Evolutionary conservation across 2,113 vertebrate species (phyloP).

Genomic region (Regulus satrapa): DNA sequence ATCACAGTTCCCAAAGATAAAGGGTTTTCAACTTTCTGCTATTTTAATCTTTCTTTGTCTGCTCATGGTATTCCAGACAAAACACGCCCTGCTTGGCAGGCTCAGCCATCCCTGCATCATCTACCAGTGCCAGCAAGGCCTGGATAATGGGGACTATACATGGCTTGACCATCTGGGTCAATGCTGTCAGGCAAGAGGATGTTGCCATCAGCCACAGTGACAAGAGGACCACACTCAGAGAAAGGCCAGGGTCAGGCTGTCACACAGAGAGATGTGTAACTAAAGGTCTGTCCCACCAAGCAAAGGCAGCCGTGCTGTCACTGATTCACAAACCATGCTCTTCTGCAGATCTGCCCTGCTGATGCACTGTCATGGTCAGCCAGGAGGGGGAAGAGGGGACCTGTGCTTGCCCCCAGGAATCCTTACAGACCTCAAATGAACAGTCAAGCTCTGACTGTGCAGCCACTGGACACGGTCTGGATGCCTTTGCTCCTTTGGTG

Average conservation of each 20-base stretch:
- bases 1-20: background rate
- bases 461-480: fast-evolving
- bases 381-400: background rate
- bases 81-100: conserved; percentile 4
- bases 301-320: fast-evolving
- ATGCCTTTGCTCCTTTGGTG: background rate
- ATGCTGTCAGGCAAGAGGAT: background rate
- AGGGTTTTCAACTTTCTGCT: background rate
- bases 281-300: background rate
- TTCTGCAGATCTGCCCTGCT: background rate
- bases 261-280: background rate
- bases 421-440: background rate
- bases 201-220: background rate
- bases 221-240: background rate
- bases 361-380: background rate
- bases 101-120: background rate
- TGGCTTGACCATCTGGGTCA: background rate
- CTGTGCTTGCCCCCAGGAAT: background rate
- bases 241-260: background rate
- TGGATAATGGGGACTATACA: background rate
- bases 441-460: background rate
- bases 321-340: background rate
- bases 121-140: background rate
- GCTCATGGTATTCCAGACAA: background rate
- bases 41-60: conserved; percentile 35